Evolutionary conservation across 2,888 invertebrate species (phyloP).

Genomic region (Drosophila bunnanda): DNA sequence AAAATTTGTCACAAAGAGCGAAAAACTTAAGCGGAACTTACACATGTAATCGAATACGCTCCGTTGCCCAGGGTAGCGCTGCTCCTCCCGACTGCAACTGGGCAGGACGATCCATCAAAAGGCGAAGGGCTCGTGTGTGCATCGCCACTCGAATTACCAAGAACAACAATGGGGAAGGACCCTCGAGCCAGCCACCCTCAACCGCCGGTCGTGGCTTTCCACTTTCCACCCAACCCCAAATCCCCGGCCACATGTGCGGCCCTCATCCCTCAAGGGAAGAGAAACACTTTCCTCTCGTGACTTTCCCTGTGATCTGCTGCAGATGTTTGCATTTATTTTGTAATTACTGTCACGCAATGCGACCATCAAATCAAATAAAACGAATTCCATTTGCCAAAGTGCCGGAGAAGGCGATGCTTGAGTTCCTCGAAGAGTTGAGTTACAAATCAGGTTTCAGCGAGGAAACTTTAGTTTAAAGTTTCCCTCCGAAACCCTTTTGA

Average conservation of each 20-base stretch:
- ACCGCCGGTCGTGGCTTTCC: conserved; percentile 5
- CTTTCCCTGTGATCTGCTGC: conserved; percentile 74
- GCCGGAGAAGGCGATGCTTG: conserved; percentile 29
- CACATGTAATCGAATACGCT: conserved; percentile 75
- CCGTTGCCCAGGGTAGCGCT: not conserved
- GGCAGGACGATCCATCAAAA: conserved; percentile 74
- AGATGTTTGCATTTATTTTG: conserved; percentile 84
- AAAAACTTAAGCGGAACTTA: conserved; percentile 74
- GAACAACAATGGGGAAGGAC: conserved; percentile 52
- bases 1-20: conserved; percentile 72
- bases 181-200: conserved; percentile 28
- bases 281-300: conserved; percentile 39
- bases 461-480: conserved; percentile 34
- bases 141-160: conserved; percentile 71
- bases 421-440: conserved; percentile 34
- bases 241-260: conserved; percentile 51
- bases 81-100: conserved; percentile 60
- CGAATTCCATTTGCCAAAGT: conserved; percentile 39
- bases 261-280: conserved; percentile 35
- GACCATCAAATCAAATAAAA: conserved; percentile 81
- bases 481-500: conserved; percentile 26
- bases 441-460: conserved; percentile 12
- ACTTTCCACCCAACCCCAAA: conserved; percentile 10
- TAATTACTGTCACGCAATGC: conserved; percentile 84
- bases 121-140: conserved; percentile 42